Evolutionary conservation across 1,140 invertebrate species (phyloP), one percentile per base, ranked within the genome.

Genomic region (Chrysomallon squamiferum): DNA sequence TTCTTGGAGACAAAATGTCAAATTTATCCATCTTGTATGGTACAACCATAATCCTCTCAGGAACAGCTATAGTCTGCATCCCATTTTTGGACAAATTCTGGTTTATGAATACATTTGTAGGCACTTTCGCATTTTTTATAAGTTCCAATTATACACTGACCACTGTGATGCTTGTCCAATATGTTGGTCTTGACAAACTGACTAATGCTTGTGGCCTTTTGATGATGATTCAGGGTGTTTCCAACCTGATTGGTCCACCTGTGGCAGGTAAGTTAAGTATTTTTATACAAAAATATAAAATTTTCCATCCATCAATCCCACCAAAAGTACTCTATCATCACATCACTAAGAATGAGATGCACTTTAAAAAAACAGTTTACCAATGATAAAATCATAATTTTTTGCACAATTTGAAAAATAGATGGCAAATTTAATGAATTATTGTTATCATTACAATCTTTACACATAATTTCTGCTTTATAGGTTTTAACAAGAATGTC

Each of bases 1-100:
- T 93, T 89, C 88, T 92, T 50, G 94, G 94, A 13, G 95, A 96
- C 81, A 89, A 90, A 81, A 59, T 71, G 27, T 68, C 77, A 9
- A 78, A 84, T 64, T 62, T 79, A 25, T 66, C 69, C 1, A 11
- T 80, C 5, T 56, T 85, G 15, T 85, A 85, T 70, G 79, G 72
- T 5, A 50, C 81, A 11, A 76, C 78, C 0, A 66, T 72, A 18
- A 66, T 77, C 27, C 20, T 74, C 2, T 76, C 75, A 58, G 81
- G 81, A 3, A 22, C 79, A 22, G 49, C 73, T 33, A 65, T 80
- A 7, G 22, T 73, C 4, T 33, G 81, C n/a, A 69, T 82, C 18
- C 79, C 80, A 15, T 58, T 75, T 0, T 73, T 78, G 43, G 61
- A 41, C 25, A 57, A 56, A 22, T 84, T 77, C 65, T 47, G 59